Conservation (phyloP, 2,888 invertebrate genomes). For the Pristionchus exspectatus region DNA sequence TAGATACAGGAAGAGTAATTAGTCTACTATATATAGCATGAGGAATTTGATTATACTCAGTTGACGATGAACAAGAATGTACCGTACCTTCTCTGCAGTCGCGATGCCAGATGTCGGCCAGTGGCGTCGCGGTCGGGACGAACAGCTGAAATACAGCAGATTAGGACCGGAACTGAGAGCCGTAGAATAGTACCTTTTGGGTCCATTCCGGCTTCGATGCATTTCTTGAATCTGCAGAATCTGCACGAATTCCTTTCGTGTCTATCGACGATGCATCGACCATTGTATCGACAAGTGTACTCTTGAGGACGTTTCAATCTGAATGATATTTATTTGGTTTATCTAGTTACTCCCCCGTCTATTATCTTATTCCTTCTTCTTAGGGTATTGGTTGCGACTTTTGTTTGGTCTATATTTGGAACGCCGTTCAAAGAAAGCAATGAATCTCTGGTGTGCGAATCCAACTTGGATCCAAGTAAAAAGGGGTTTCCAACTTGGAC, state of each 20-base stretch:
- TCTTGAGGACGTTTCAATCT: constrained; percentile 76
- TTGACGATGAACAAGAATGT: background rate
- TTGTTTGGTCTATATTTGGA: too few species aligned
- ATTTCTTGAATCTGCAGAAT: constrained; percentile 77
- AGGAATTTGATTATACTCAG: background rate
- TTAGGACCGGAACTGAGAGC: background rate
- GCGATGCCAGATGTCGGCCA: constrained; percentile 65
- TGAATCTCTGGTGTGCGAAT: too few species aligned
- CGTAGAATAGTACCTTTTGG: constrained; percentile 67
- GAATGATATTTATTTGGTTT: constrained; percentile 23
- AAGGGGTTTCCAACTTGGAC: too few species aligned
- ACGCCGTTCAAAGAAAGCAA: too few species aligned
- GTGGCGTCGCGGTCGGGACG: constrained; percentile 78
- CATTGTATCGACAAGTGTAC: constrained; percentile 77
- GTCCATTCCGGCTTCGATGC: constrained; percentile 78
- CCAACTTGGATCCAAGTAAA: too few species aligned
- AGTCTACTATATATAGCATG: background rate
- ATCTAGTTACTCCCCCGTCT: background rate
- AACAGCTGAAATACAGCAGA: constrained; percentile 66
- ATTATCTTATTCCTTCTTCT: too few species aligned
- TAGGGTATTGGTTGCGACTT: too few species aligned
- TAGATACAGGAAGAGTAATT: constrained; percentile 10
- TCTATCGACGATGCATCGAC: constrained; percentile 73
- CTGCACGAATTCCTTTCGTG: constrained; percentile 72
- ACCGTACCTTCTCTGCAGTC: constrained; percentile 36